phyloP scores from a whole-genome alignment of 2,888 invertebrate genomes.

The Erpobdella octoculata region DNA sequence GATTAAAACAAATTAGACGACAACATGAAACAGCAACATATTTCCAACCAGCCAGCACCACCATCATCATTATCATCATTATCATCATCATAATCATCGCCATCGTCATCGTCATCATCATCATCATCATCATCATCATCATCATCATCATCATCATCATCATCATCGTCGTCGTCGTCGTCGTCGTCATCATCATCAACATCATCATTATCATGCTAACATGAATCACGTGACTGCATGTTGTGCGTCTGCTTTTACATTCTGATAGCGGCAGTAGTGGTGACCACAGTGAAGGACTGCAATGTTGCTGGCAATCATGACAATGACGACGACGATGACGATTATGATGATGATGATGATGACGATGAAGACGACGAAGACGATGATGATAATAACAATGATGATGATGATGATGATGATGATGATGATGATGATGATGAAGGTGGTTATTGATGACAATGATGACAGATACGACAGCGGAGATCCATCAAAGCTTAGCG shows the following conservation, averaged over 20 bases:
- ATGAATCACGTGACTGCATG: neutral
- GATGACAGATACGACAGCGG: too few species aligned
- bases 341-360: neutral
- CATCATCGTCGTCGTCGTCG: neutral
- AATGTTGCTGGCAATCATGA: too few species aligned
- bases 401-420: conserved; percentile 5
- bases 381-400: neutral
- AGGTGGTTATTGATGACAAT: neutral
- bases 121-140: neutral
- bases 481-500: too few species aligned
- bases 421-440: neutral
- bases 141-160: neutral
- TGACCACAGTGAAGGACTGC: too few species aligned
- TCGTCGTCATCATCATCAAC: neutral
- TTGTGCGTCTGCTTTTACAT: neutral
- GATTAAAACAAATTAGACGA: too few species aligned
- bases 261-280: too few species aligned
- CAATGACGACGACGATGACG: too few species aligned
- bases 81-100: conserved; percentile 7
- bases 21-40: too few species aligned
- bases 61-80: conserved; percentile 21
- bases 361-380: neutral
- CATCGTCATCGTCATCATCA: conserved; percentile 9
- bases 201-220: neutral
- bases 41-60: too few species aligned